These are phyloP conservation scores for Elachura formosa DNA, from an alignment of 2,113 vertebrate genomes.

Conservation along the genomic window DNA sequence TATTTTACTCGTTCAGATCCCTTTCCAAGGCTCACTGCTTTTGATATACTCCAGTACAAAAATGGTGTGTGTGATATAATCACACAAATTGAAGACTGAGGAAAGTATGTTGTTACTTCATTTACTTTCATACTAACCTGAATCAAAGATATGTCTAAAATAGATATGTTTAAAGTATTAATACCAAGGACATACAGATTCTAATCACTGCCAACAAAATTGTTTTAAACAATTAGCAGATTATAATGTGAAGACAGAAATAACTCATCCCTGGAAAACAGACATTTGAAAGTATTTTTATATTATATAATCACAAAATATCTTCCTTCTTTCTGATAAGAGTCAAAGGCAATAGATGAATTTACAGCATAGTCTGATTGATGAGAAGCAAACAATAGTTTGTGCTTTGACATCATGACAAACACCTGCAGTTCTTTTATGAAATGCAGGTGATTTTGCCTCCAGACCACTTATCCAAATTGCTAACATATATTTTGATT, in stretches of 20 bases:
- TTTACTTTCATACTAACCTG: not conserved
- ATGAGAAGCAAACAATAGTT: not conserved
- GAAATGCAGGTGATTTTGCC: not conserved
- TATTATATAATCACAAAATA: not conserved
- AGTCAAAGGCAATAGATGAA: not conserved
- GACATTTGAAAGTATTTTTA: not conserved
- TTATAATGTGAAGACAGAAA: not conserved
- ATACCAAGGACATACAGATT: not conserved
- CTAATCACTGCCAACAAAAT: not conserved
- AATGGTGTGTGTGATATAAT: not conserved
- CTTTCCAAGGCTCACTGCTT: not conserved
- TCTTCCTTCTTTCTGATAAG: not conserved
- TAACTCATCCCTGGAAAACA: not conserved
- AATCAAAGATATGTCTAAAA: not conserved
- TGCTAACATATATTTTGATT: not conserved
- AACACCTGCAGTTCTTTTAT: not conserved
- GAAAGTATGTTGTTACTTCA: not conserved
- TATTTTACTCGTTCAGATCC: not conserved
- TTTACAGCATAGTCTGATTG: not conserved
- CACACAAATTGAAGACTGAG: not conserved
- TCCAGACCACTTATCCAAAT: not conserved
- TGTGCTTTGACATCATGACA: not conserved
- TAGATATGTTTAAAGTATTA: not conserved
- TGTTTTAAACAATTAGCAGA: not conserved
- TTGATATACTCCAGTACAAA: not conserved